Conservation (phyloP, 2,888 invertebrate species). For the Troilus luridus region DNA sequence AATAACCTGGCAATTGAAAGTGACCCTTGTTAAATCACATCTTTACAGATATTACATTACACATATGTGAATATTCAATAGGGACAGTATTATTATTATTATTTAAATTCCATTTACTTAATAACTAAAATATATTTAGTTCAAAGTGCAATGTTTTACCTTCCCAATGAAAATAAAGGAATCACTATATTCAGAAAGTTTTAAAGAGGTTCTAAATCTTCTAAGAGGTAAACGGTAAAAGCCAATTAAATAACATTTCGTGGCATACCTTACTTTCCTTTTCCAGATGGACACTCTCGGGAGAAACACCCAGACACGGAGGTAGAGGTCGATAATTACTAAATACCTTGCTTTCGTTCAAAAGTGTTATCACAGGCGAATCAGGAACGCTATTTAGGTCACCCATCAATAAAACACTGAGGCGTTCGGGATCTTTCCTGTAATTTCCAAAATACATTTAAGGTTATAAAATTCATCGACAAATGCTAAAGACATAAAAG, state of each 20-base stretch:
- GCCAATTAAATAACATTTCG: too few species aligned
- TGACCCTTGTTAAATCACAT: too few species aligned
- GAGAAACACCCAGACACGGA: constrained; percentile 37
- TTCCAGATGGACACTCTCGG: constrained; percentile 35
- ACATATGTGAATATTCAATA: too few species aligned
- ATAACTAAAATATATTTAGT: too few species aligned
- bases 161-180: not conserved
- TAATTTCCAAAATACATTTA: not conserved
- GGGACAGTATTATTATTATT: too few species aligned
- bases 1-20: too few species aligned
- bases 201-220: too few species aligned
- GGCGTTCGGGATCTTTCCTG: not conserved
- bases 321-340: constrained; percentile 47
- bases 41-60: too few species aligned
- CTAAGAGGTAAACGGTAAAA: too few species aligned
- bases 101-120: too few species aligned
- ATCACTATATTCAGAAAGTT: not conserved
- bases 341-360: constrained; percentile 10
- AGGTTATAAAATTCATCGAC: not conserved
- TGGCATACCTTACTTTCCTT: constrained; percentile 52
- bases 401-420: constrained; percentile 33
- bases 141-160: not conserved
- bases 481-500: not conserved
- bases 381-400: constrained; percentile 48
- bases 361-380: not conserved